phyloP scores from a whole-genome alignment of 1,140 invertebrate species.

The Drosophila repletoides region DNA sequence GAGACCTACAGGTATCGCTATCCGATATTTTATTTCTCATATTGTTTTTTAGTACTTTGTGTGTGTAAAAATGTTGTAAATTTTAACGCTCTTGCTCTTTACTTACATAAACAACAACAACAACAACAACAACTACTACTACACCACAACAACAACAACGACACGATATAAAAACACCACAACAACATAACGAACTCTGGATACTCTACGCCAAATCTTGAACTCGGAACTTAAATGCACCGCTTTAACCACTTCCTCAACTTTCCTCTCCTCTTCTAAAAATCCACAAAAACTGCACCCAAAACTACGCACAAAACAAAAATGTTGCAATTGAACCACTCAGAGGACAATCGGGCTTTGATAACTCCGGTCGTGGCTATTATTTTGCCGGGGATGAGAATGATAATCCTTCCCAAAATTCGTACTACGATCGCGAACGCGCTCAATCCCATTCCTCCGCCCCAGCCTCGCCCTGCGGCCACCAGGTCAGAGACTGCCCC shows the following conservation, averaged over 20 bases:
- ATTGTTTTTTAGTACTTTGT: slow-evolving; percentile 10
- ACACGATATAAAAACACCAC: slow-evolving; percentile 23
- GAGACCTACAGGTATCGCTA: slow-evolving; percentile 82
- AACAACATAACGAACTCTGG: slow-evolving; percentile 54
- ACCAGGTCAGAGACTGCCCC: slow-evolving; percentile 58
- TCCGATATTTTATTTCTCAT: slow-evolving; percentile 27
- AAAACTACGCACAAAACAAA: slow-evolving; percentile 9
- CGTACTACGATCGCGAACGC: slow-evolving; percentile 40
- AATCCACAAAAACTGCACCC: slow-evolving; percentile 41
- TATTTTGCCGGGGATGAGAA: slow-evolving; percentile 79
- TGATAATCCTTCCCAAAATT: slow-evolving; percentile 60
- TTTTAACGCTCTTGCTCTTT: slow-evolving; percentile 52
- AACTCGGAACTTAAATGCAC: slow-evolving; percentile 52
- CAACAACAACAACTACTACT: slow-evolving; percentile 42
- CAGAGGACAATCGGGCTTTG: slow-evolving; percentile 81
- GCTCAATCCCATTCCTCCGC: slow-evolving; percentile 16
- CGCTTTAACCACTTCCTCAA: slow-evolving; percentile 24
- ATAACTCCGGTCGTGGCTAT: slow-evolving; percentile 83
- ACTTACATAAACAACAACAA: slow-evolving; percentile 60
- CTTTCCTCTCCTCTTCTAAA: slow-evolving; percentile 31
- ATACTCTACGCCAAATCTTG: slow-evolving; percentile 44
- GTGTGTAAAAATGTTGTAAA: slow-evolving; percentile 33
- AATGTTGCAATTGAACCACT: neutral
- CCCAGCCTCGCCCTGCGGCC: slow-evolving; percentile 53
- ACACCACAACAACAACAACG: slow-evolving; percentile 42